Percentiles rank a stretch among this genome's conserved stretches.
phyloP scores from a whole-genome alignment of 2,888 invertebrate genomes.

The Quadroppia sp. region DNA sequence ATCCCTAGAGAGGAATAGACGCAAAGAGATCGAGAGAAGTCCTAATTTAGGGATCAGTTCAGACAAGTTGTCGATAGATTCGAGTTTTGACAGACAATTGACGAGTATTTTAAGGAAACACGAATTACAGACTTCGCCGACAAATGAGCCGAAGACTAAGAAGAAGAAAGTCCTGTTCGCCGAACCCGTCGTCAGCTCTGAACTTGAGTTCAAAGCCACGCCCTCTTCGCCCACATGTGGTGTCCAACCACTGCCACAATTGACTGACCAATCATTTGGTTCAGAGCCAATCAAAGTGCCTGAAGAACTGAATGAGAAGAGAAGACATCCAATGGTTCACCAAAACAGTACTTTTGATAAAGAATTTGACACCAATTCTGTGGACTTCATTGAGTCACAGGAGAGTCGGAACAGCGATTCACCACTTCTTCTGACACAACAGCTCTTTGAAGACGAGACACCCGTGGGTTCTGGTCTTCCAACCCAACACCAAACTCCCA shows the following conservation, averaged over 20 bases:
- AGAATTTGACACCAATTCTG: not conserved
- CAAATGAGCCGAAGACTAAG: not conserved
- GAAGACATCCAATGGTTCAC: not conserved
- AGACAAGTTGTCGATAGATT: not conserved
- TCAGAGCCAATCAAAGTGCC: not conserved
- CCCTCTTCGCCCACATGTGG: not conserved
- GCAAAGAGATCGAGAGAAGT: not conserved
- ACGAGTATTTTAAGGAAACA: slow-evolving; percentile 26
- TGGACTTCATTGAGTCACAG: not conserved
- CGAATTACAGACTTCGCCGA: slow-evolving; percentile 19
- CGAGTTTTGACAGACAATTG: not conserved
- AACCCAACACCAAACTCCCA: not conserved
- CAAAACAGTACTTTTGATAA: slow-evolving; percentile 26
- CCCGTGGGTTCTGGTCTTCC: not conserved
- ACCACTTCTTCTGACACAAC: not conserved
- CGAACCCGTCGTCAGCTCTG: slow-evolving; percentile 33
- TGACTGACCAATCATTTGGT: not conserved
- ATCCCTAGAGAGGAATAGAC: not conserved
- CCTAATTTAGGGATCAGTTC: not conserved
- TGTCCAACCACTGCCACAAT: not conserved
- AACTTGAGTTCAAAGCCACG: not conserved
- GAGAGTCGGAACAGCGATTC: slow-evolving; percentile 11
- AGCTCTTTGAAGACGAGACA: not conserved
- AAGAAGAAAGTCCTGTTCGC: slow-evolving; percentile 34
- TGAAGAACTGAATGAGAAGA: not conserved